Evolutionary conservation across 2,113 vertebrate species (phyloP).

Genomic region (Mus musculus): DNA sequence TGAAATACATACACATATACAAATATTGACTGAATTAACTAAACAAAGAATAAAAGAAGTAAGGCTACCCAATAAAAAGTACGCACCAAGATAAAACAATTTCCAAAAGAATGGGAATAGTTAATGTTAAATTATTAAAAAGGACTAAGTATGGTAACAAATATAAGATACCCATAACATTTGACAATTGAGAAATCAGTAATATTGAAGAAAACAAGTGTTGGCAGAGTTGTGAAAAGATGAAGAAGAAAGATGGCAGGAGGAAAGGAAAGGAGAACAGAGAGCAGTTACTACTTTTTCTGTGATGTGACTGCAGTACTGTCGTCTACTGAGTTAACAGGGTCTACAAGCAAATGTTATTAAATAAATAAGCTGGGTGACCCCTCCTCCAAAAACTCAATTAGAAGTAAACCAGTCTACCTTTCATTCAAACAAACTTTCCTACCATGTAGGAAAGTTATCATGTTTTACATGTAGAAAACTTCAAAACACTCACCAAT

Average conservation of each 20-base stretch:
- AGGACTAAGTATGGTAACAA: constrained; percentile 18
- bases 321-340: background rate
- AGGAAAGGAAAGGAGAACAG: background rate
- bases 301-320: background rate
- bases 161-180: background rate
- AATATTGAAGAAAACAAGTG: background rate
- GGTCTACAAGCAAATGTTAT: background rate
- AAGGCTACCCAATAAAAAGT: constrained; percentile 30
- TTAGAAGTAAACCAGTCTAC: constrained; percentile 31
- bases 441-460: background rate
- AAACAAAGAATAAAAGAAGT: constrained; percentile 5
- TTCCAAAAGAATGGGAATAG: constrained; percentile 3
- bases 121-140: constrained; percentile 2
- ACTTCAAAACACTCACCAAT: constrained; percentile 85
- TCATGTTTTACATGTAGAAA: constrained; percentile 43
- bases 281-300: background rate
- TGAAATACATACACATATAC: constrained; percentile 1
- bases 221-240: background rate
- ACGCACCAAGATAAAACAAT: background rate
- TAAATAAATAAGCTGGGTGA: background rate
- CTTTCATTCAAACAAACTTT: too few species aligned
- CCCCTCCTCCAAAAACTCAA: background rate
- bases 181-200: constrained; percentile 31
- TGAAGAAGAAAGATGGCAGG: background rate
- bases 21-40: constrained; percentile 17